phyloP scores from a whole-genome alignment of 2,797 vertebrate species.

The Cynopterus sphinx region DNA sequence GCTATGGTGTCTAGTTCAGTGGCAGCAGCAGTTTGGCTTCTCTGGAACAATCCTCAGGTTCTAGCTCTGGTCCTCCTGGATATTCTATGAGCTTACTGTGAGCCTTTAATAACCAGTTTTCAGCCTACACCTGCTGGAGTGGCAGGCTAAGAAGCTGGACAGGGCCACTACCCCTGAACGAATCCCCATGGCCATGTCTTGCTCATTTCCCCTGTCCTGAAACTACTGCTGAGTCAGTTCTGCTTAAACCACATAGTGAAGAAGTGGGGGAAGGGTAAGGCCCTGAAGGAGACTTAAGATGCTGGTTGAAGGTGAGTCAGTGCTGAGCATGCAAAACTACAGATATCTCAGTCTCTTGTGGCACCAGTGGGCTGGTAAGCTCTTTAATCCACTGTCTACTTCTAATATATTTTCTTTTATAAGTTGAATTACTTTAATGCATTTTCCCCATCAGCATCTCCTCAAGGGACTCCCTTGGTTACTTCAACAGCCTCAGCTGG shows the following conservation, averaged over 20 bases:
- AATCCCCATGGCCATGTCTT: not conserved
- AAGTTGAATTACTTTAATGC: not conserved
- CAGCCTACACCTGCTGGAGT: not conserved
- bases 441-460: not conserved
- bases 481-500: not conserved
- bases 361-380: not conserved
- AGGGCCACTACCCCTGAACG: not conserved
- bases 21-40: not conserved
- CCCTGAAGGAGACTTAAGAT: not conserved
- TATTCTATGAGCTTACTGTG: not conserved
- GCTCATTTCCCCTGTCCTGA: not conserved
- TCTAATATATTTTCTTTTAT: conserved; percentile 15
- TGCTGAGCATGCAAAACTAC: not conserved
- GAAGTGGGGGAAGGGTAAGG: not conserved
- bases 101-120: not conserved
- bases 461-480: not conserved
- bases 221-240: not conserved
- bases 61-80: not conserved
- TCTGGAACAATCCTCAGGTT: not conserved
- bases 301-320: not conserved
- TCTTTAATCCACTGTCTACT: not conserved
- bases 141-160: not conserved
- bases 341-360: not conserved
- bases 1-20: accelerated
- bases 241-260: not conserved